Evolutionary conservation across 2,888 invertebrate genomes (phyloP).

Genomic region (Pachliopta kotzebuea): DNA sequence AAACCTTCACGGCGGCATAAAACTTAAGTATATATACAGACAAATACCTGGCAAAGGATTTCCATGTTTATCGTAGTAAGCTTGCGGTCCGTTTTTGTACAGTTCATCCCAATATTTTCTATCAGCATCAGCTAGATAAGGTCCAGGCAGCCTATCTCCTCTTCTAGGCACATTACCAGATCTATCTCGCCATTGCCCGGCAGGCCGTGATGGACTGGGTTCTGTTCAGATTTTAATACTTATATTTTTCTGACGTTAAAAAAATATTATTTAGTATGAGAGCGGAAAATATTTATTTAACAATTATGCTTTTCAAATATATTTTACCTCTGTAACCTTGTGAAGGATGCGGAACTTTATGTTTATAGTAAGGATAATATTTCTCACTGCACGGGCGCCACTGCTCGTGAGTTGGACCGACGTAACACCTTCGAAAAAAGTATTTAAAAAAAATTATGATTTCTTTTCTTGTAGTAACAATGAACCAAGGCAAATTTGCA

Average conservation of each 20-base stretch:
- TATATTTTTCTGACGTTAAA: not conserved
- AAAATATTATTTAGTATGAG: not conserved
- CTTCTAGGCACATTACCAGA: conserved; percentile 39
- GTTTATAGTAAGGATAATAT: conserved; percentile 84
- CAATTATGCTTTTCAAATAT: conserved; percentile 5
- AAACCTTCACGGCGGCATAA: no score
- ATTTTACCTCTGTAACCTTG: conserved; percentile 55
- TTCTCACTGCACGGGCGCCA: conserved; percentile 94
- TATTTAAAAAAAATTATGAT: no score
- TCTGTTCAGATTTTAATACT: conserved; percentile 33
- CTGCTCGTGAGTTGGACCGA: conserved; percentile 87
- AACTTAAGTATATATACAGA: not conserved
- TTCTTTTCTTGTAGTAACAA: no score
- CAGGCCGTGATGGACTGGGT: conserved; percentile 39
- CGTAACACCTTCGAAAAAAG: conserved; percentile 86
- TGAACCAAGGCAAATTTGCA: no score
- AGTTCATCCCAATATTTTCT: conserved; percentile 70
- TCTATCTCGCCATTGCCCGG: conserved; percentile 34
- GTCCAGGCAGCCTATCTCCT: conserved; percentile 48
- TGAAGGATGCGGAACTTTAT: conserved; percentile 65
- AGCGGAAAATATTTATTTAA: not conserved
- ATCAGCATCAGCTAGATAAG: conserved; percentile 62
- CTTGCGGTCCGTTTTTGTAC: conserved; percentile 68
- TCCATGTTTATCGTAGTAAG: conserved; percentile 71
- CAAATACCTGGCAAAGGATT: conserved; percentile 71